phyloP scores from a whole-genome alignment of 2,113 vertebrate species.

The Heteronetta atricapilla region DNA sequence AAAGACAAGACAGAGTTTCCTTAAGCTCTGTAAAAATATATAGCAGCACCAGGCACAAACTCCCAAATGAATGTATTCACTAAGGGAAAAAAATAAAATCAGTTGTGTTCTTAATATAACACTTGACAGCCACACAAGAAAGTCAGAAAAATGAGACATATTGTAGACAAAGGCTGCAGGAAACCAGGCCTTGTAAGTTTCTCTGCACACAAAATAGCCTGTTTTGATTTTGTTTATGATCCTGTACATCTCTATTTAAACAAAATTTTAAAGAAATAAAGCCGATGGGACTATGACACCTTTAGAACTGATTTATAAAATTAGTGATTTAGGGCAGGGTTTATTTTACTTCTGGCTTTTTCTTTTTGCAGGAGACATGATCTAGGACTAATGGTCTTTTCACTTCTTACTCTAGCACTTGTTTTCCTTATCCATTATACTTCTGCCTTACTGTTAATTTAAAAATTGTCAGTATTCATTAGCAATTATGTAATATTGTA shows the following conservation, averaged over 20 bases:
- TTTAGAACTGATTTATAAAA: not conserved
- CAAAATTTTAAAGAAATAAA: not conserved
- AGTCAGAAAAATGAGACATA: not conserved
- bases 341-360: not conserved
- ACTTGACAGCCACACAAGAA: not conserved
- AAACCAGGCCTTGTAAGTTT: not conserved
- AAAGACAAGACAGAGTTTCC: not conserved
- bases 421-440: not conserved
- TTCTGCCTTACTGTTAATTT: not conserved
- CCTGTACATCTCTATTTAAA: not conserved
- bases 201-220: not conserved
- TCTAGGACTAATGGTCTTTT: not conserved
- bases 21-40: not conserved
- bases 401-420: not conserved
- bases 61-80: not conserved
- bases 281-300: fast-evolving
- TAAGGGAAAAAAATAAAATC: not conserved
- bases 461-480: not conserved
- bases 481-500: not conserved
- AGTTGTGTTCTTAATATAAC: not conserved
- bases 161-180: not conserved
- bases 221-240: not conserved
- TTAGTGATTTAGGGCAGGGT: not conserved
- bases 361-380: not conserved
- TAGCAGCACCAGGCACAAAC: not conserved